Evolutionary conservation across 2,113 vertebrate genomes (phyloP).

Genomic region (Paradisaea rubra): DNA sequence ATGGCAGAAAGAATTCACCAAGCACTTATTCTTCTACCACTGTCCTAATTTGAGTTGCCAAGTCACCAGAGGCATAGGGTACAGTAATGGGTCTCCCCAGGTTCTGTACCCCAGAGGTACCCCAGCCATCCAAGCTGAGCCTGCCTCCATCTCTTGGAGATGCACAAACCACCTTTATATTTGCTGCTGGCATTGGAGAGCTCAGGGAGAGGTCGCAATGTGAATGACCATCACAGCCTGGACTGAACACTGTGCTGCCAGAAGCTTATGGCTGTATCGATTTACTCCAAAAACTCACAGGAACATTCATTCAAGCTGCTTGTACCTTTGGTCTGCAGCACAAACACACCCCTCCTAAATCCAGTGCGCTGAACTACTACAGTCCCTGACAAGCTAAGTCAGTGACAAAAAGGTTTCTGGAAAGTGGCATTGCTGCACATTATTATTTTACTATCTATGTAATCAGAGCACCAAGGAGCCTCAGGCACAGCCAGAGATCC

Average conservation of each 20-base stretch:
- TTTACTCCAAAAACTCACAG: background rate
- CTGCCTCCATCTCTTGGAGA: background rate
- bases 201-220: background rate
- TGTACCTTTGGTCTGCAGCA: background rate
- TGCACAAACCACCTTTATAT: background rate
- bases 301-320: background rate
- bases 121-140: background rate
- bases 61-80: background rate
- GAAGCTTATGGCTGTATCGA: background rate
- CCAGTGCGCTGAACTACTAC: background rate
- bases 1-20: background rate
- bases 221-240: background rate
- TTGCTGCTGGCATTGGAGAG: background rate
- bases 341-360: background rate
- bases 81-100: background rate
- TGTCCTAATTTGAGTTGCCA: background rate
- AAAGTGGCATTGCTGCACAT: background rate
- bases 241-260: background rate
- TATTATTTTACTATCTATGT: background rate
- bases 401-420: background rate
- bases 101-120: background rate
- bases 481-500: constrained; percentile 13
- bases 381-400: background rate
- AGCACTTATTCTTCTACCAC: background rate
- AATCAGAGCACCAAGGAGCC: background rate